Base-by-base conservation (phyloP, 2,113 vertebrate genomes). In the Tauraco erythrolophus region DNA sequence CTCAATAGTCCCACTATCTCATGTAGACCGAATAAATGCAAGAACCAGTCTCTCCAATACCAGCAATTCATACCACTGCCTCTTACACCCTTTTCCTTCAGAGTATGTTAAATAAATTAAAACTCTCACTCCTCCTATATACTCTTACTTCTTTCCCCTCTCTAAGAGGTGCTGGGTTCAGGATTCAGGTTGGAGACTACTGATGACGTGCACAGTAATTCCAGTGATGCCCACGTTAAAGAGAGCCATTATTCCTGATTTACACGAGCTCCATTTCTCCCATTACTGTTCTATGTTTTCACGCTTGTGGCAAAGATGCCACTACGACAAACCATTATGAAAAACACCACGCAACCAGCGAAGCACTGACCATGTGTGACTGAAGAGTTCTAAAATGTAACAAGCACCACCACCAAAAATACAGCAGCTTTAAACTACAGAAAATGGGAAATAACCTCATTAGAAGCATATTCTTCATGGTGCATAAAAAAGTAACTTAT, bases 21-120 rank as follows among this genome's bases (percentile, higher is more conserved):
- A 30, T 13, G 15, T 3, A 17, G 2, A 30, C 5, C 1, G 2
- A 89, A 51, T 6, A 83, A 88, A 35, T 0, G 9, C 24, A 69
- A 41, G n/a, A 28, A 27, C 33, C 39, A 41, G 27, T 9, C 25
- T 19, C n/a, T 39, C 25, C 1, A 2, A 37, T 5, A 18, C 19
- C 77, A 43, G 37, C 19, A 19, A 54, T 19, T 33, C 30, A 46
- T 19, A 46, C 7, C 53, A 21, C 37, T 37, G 46, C 6, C 35
- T 33, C 37, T 15, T 4, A 30, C 16, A 39, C 7, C 43, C n/a
- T 27, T 27, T 7, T 75, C 53, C 46, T 46, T 69, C 28, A 39
- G 65, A 78, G 76, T 25, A 53, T 1, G 7, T 66, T 8, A 33
- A 18, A 3, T 1, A 24, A 54, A 61, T 13, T 27, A 33, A 19